Percentiles rank a stretch among this genome's conserved stretches.
Conservation (phyloP, 1,140 invertebrate species). For the Plutomurus gul region DNA sequence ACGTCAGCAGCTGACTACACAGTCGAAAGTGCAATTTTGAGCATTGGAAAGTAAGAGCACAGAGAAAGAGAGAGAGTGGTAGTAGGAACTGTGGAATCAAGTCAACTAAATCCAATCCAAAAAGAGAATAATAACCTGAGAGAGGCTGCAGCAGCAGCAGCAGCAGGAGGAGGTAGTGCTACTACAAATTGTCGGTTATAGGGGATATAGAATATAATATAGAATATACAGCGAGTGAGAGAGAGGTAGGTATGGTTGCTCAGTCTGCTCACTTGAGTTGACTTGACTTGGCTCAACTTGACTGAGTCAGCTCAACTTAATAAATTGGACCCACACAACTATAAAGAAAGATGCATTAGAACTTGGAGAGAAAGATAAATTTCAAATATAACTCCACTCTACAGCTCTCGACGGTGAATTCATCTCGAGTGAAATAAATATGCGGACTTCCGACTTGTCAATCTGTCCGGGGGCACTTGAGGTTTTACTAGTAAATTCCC, state of each 20-base stretch:
- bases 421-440: constrained; percentile 14
- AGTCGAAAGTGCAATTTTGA: not conserved
- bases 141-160: too few relatives aligned
- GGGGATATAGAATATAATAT: too few relatives aligned
- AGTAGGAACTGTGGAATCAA: not conserved
- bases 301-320: constrained; percentile 9
- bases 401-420: not conserved
- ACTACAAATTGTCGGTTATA: too few relatives aligned
- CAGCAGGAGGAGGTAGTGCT: too few relatives aligned
- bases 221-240: not conserved
- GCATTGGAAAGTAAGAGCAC: not conserved
- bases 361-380: constrained; percentile 29
- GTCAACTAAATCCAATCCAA: not conserved
- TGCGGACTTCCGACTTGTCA: constrained; percentile 16
- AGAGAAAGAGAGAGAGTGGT: not conserved
- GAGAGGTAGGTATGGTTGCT: not conserved
- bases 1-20: not conserved
- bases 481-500: not conserved
- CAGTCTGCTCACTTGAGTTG: not conserved
- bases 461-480: not conserved
- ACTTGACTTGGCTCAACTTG: not conserved
- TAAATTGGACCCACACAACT: constrained; percentile 14
- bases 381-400: constrained; percentile 23
- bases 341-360: constrained; percentile 16
- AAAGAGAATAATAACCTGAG: not conserved